A percentile compares a stretch with the other conserved stretches of the same genome.
phyloP scores from a whole-genome alignment of 1,140 invertebrate genomes.

The Brachystomella parvula region DNA sequence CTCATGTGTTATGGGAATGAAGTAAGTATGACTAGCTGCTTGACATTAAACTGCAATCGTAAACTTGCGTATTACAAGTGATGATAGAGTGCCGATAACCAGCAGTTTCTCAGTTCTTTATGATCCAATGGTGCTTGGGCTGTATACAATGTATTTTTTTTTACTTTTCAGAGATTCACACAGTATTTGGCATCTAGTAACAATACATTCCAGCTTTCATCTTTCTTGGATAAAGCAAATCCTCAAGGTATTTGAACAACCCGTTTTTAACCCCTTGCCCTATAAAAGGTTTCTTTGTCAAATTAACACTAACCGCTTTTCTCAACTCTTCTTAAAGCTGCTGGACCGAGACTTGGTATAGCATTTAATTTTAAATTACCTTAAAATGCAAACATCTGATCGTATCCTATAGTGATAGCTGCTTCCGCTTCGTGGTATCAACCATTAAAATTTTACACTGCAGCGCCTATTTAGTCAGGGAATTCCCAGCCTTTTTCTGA shows the following conservation, averaged over 20 bases:
- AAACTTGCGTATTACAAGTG: background rate
- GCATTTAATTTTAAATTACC: too few relatives aligned
- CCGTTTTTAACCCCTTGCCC: too few relatives aligned
- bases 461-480: too few relatives aligned
- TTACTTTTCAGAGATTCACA: constrained; percentile 83
- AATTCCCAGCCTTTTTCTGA: too few relatives aligned
- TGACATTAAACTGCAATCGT: background rate
- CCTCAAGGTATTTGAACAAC: constrained; percentile 91
- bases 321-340: constrained; percentile 13
- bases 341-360: constrained; percentile 36
- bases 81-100: background rate
- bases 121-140: background rate
- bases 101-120: background rate
- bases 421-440: too few relatives aligned
- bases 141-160: too few relatives aligned
- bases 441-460: too few relatives aligned
- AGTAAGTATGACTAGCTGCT: constrained; percentile 52
- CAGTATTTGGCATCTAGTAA: constrained; percentile 99
- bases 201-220: constrained; percentile 95
- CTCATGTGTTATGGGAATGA: constrained; percentile 99
- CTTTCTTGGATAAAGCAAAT: constrained; percentile 93
- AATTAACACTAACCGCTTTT: background rate
- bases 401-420: too few relatives aligned
- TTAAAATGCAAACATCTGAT: too few relatives aligned
- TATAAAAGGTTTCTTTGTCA: too few relatives aligned